phyloP scores from a whole-genome alignment of 1,140 invertebrate genomes.

The Zaprionus africanus region DNA sequence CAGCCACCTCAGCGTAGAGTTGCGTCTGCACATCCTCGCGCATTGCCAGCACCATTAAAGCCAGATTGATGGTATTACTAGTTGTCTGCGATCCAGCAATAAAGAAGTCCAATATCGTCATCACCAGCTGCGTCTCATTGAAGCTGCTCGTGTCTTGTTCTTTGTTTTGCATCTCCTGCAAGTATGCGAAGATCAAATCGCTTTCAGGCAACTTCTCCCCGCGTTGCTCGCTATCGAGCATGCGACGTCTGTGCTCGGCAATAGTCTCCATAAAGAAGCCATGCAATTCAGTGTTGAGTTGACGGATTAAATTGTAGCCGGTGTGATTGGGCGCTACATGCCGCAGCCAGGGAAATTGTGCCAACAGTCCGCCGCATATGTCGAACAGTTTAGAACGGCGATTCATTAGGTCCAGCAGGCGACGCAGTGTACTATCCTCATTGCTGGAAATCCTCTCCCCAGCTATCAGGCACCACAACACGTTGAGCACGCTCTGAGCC shows the following conservation, averaged over 20 bases:
- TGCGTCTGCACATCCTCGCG: slow-evolving; percentile 88
- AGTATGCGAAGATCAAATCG: slow-evolving; percentile 90
- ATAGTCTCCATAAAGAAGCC: slow-evolving; percentile 87
- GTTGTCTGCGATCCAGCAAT: slow-evolving; percentile 91
- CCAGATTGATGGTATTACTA: slow-evolving; percentile 89
- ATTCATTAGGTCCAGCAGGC: slow-evolving; percentile 87
- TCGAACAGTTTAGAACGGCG: slow-evolving; percentile 88
- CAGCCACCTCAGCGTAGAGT: slow-evolving; percentile 88
- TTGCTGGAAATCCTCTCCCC: slow-evolving; percentile 85
- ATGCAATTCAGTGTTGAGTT: slow-evolving; percentile 87
- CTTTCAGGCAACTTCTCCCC: slow-evolving; percentile 84
- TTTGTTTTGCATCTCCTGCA: slow-evolving; percentile 88
- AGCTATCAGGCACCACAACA: slow-evolving; percentile 90
- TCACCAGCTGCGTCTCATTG: slow-evolving; percentile 88
- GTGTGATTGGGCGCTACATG: slow-evolving; percentile 88
- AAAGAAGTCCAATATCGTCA: slow-evolving; percentile 90
- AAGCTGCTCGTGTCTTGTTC: slow-evolving; percentile 85
- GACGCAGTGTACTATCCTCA: slow-evolving; percentile 86
- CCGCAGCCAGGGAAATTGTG: slow-evolving; percentile 89
- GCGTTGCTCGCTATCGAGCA: slow-evolving; percentile 81
- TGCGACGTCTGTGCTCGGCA: slow-evolving; percentile 86
- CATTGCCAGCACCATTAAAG: slow-evolving; percentile 88
- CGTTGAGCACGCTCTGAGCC: slow-evolving; percentile 89
- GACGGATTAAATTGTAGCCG: slow-evolving; percentile 88
- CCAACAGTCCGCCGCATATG: slow-evolving; percentile 88